Evolutionary conservation across 2,888 invertebrate species (phyloP).

Genomic region (Oscheius onirici): DNA sequence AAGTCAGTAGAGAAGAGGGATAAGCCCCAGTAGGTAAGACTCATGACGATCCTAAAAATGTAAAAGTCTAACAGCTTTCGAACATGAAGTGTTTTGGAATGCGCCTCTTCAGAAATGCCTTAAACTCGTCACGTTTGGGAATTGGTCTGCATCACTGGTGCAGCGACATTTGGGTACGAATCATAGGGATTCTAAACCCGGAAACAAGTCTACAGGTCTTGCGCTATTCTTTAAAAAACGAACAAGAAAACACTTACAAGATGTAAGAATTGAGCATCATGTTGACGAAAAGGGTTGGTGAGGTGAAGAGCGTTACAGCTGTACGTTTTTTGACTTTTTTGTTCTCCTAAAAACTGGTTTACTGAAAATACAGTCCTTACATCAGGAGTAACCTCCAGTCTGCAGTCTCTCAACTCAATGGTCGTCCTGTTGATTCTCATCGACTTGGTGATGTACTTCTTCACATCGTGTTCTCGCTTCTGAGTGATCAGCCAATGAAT

Average conservation of each 20-base stretch:
- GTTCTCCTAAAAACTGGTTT: no score
- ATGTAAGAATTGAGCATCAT: slow-evolving; percentile 60
- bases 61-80: no score
- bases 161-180: no score
- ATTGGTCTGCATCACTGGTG: no score
- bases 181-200: no score
- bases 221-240: no score
- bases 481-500: slow-evolving; percentile 67
- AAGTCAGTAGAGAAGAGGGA: slow-evolving; percentile 69
- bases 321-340: slow-evolving; percentile 34
- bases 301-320: slow-evolving; percentile 49
- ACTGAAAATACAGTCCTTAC: not conserved
- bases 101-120: no score
- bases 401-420: slow-evolving; percentile 18
- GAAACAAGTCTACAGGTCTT: no score
- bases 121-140: no score
- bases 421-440: slow-evolving; percentile 23
- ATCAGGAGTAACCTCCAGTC: not conserved
- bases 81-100: no score
- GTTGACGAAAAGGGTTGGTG: slow-evolving; percentile 52
- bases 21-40: slow-evolving; percentile 68
- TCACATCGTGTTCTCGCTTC: slow-evolving; percentile 45
- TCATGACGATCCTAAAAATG: slow-evolving; percentile 60
- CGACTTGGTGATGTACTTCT: slow-evolving; percentile 21
- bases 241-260: slow-evolving; percentile 44